Base-by-base conservation (phyloP, 2,113 vertebrate species). In the Perognathus longimembris region DNA sequence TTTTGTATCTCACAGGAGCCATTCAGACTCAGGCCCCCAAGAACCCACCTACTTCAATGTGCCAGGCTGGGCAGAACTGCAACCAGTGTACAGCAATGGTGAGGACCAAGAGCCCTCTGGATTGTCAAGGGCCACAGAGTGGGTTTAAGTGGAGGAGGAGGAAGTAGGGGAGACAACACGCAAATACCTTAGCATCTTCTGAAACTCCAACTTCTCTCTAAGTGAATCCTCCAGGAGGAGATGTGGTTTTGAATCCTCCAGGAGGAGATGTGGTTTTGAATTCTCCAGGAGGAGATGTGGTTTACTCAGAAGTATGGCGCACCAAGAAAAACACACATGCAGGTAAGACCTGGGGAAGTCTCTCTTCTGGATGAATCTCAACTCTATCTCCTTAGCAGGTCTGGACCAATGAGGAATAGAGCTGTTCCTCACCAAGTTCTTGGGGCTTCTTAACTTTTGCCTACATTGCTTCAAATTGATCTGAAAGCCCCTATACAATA, bases 11-110 rank as follows among this genome's bases (percentile, higher is more conserved):
- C 20, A 32, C 34, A 96, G 96, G 73, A 85, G 3, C 6, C 67
- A 67, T 54, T 79, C 94, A 36, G 54, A 40, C 36, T 57, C 26
- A 0, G 40, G 74, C 1, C 0, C 63, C 57, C 93, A 93, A 69
- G 94, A 95, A 3, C 59, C 92, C 40, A 91, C 90, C 38, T 96
- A 96, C 70, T 17, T 76, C 92, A 96, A 97, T 2, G 32, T 91
- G 3, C 92, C 93, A 42, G 30, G 1, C 69, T 87, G 81, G 77
- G 1, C 89, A 74, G 93, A 96, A 28, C 57, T 96, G 34, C 95
- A 97, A 9, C 93, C 95, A 26, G 78, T 95, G 26, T 92, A 95
- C 78, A 24, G 40, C 50, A 95, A 95, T 34, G 94, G 96, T 97
- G 54, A 96, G 91, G 34, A n/a, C 80, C 7, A 5, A 24, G 5